A percentile compares a stretch with the other conserved stretches of the same genome.
phyloP scores from a whole-genome alignment of 2,888 invertebrate genomes.

The Octonoba sinensis region DNA sequence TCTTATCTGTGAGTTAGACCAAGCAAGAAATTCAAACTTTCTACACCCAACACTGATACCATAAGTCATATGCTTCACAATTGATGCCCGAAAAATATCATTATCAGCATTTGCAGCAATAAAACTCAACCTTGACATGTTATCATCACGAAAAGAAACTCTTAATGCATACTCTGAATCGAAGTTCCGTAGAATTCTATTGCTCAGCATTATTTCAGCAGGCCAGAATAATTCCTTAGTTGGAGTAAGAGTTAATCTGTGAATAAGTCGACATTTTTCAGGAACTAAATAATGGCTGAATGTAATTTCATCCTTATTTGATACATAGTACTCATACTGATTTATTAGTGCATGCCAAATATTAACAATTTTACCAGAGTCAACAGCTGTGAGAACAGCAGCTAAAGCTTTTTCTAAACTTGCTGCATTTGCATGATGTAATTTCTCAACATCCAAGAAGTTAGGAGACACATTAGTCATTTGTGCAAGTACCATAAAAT shows the following conservation, averaged over 20 bases:
- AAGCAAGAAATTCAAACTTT: slow-evolving; percentile 66
- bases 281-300: slow-evolving; percentile 45
- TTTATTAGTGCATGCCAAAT: slow-evolving; percentile 27
- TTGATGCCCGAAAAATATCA: slow-evolving; percentile 25
- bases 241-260: slow-evolving; percentile 50
- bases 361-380: slow-evolving; percentile 49
- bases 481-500: slow-evolving; percentile 33
- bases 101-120: slow-evolving; percentile 24
- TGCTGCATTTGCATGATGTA: background rate
- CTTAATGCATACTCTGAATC: slow-evolving; percentile 61
- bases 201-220: slow-evolving; percentile 51
- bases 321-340: slow-evolving; percentile 20
- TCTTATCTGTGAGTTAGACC: slow-evolving; percentile 67
- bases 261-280: slow-evolving; percentile 46
- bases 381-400: slow-evolving; percentile 30
- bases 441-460: background rate
- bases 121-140: slow-evolving; percentile 51
- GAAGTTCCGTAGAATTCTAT: slow-evolving; percentile 58
- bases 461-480: background rate
- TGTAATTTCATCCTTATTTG: slow-evolving; percentile 27
- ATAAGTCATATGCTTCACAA: slow-evolving; percentile 29
- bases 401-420: slow-evolving; percentile 49
- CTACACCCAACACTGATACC: slow-evolving; percentile 60
- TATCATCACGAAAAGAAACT: slow-evolving; percentile 63
- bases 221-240: slow-evolving; percentile 48